Evolutionary conservation across 2,113 vertebrate genomes (phyloP).

Genomic region (Nymphicus hollandicus): DNA sequence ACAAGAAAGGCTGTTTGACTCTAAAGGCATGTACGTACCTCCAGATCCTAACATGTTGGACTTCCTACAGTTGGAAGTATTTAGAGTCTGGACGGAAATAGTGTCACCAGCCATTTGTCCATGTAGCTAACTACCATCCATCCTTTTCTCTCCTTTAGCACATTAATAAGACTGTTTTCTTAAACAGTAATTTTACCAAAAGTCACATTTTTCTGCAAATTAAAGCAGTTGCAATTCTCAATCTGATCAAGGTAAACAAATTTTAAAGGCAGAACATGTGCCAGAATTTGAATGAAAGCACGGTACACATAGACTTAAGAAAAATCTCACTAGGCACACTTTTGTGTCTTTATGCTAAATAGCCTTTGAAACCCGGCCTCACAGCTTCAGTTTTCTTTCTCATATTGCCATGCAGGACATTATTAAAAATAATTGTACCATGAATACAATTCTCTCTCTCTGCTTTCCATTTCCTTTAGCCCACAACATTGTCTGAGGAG

Average conservation of each 20-base stretch:
- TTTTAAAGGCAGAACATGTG: not conserved
- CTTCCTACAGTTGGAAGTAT: not conserved
- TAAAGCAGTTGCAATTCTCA: not conserved
- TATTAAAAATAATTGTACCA: not conserved
- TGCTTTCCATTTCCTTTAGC: not conserved
- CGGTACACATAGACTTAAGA: not conserved
- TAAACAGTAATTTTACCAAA: not conserved
- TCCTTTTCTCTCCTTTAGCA: not conserved
- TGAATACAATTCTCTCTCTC: not conserved
- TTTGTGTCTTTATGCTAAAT: not conserved
- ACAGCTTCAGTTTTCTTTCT: not conserved
- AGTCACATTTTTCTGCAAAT: not conserved
- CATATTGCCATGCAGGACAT: not conserved
- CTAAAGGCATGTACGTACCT: not conserved
- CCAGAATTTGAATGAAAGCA: accelerated
- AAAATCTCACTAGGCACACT: not conserved
- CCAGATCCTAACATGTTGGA: not conserved
- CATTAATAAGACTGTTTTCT: not conserved
- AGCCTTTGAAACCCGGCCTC: not conserved
- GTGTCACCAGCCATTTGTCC: not conserved
- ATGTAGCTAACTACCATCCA: not conserved
- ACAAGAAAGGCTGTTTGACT: not conserved
- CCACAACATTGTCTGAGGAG: not conserved
- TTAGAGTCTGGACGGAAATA: not conserved
- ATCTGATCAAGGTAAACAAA: not conserved